Conservation (phyloP, 1,140 invertebrate species). For the Ruditapes philippinarum region DNA sequence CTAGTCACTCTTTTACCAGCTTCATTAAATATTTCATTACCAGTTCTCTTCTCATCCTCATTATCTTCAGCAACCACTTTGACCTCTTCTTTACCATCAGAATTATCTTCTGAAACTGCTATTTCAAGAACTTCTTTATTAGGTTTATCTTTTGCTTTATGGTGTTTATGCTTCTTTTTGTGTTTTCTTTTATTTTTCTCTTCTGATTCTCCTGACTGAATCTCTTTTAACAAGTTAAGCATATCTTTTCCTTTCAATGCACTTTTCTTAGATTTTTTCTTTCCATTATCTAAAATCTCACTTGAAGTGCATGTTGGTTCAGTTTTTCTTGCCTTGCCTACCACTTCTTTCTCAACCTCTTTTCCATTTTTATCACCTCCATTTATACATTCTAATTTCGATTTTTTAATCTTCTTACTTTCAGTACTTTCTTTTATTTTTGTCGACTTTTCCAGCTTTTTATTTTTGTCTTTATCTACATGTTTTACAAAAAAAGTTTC, state of each 20-base stretch:
- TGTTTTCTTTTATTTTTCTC: conserved; percentile 46
- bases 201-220: conserved; percentile 25
- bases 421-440: not conserved
- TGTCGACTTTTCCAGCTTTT: not conserved
- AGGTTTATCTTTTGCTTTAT: not conserved
- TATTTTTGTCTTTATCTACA: not conserved
- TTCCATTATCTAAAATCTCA: not conserved
- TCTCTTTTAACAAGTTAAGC: conserved; percentile 62
- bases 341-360: not conserved
- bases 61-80: too few species aligned
- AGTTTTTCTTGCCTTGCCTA: not conserved
- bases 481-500: not conserved
- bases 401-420: not conserved
- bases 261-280: conserved; percentile 23
- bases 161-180: conserved; percentile 38
- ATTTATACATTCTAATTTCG: not conserved
- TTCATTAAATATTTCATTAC: not conserved
- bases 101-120: conserved; percentile 27
- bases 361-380: not conserved
- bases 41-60: not conserved
- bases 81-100: not conserved
- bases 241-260: conserved; percentile 56
- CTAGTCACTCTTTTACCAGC: not conserved
- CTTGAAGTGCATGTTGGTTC: not conserved
- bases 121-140: not conserved